Percentiles rank a stretch among this genome's conserved stretches.
Evolutionary conservation across 2,888 invertebrate genomes (phyloP).

Genomic region (Margaritifera margaritifera): DNA sequence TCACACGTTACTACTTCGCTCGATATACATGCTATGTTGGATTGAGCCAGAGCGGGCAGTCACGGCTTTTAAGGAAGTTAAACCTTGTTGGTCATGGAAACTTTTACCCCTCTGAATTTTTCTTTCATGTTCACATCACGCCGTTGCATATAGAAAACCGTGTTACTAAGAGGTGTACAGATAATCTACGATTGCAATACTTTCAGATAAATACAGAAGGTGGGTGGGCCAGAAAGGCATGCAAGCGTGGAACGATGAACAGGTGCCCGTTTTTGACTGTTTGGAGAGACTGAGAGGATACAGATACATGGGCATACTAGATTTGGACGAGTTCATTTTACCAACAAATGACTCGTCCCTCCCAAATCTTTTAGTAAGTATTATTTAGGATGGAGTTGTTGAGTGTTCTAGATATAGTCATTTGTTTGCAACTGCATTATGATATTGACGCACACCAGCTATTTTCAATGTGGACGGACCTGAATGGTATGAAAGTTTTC

Average conservation of each 20-base stretch:
- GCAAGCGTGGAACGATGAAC: conserved; percentile 37
- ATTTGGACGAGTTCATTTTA: conserved; percentile 32
- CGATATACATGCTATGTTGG: no score
- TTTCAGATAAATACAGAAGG: no score
- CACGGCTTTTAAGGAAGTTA: no score
- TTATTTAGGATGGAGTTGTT: background rate
- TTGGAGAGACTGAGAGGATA: conserved; percentile 27
- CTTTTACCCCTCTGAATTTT: no score
- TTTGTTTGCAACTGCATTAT: background rate
- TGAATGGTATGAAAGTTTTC: background rate
- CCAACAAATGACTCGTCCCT: conserved; percentile 10
- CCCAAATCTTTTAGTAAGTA: conserved; percentile 27
- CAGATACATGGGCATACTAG: conserved; percentile 23
- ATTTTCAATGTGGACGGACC: background rate
- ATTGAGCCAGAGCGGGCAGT: no score
- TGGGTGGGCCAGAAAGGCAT: conserved; percentile 24
- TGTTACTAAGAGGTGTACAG: no score
- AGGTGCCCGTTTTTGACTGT: conserved; percentile 31
- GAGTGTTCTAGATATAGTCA: background rate
- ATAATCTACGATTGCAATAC: no score
- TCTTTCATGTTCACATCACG: no score
- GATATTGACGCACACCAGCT: background rate
- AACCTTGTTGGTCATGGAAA: no score
- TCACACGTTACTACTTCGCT: no score
- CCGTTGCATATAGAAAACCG: no score